Evolutionary conservation across 1,140 invertebrate genomes (phyloP), one percentile per base, ranked within the genome.

Genomic region (Neuroterus valhalla): DNA sequence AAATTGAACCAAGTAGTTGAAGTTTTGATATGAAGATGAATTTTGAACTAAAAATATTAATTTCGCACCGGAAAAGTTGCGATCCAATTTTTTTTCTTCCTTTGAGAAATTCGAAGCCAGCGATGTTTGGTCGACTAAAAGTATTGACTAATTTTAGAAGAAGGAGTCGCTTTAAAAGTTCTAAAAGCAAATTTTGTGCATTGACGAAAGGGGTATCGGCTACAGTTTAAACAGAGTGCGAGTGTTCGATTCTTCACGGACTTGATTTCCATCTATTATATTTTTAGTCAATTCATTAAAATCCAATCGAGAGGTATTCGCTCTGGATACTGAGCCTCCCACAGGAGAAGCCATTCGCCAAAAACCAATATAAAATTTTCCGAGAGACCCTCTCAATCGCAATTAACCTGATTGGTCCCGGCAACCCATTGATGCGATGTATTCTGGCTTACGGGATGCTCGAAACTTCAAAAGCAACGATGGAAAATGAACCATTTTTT

Each of bases 61-160:
- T n/a, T n/a, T n/a, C n/a, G n/a, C n/a, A n/a, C n/a, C n/a, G n/a
- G n/a, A n/a, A n/a, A n/a, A n/a, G n/a, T n/a, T n/a, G n/a, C n/a
- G n/a, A n/a, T n/a, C n/a, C n/a, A n/a, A n/a, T 21, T 23, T 21
- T 21, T 26, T 52, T 3, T 23, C 23, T 21, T 45, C 5, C 12
- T 76, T 77, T 80, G 17, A 76, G 84, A 84, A 86, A 85, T 62
- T 74, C 78, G 86, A 85, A 76, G 78, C 82, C 82, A 74, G 21
- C 76, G 72, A 80, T 88, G 79, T 89, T 89, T 88, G 82, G 81
- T 78, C 84, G 82, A 72, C 81, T 88, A 85, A 88, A 84, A 88
- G 88, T 87, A 75, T 76, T 72, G 68, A 31, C 6, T 38, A 5
- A 38, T 38, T 38, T 38, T 38, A 38, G 31, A 38, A 8, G 10